phyloP scores from a whole-genome alignment of 2,113 vertebrate genomes.

The Oreamnos americanus region DNA sequence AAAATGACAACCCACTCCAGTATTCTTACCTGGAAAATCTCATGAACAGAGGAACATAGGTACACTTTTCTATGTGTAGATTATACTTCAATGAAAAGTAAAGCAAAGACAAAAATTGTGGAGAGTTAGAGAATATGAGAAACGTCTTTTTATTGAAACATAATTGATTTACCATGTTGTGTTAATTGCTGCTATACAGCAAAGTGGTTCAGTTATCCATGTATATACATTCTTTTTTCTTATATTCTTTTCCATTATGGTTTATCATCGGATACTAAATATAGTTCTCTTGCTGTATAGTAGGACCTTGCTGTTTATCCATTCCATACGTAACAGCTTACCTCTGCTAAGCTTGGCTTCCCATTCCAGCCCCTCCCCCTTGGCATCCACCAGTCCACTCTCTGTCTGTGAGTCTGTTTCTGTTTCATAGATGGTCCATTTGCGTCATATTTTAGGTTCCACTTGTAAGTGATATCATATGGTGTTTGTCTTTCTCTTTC shows the following conservation, averaged over 20 bases:
- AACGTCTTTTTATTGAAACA: neutral
- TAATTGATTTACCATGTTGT: neutral
- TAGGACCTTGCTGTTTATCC: neutral
- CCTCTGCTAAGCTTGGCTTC: neutral
- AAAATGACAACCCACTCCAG: neutral
- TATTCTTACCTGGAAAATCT: neutral
- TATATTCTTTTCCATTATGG: neutral
- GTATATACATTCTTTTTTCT: neutral
- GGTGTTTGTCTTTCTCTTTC: neutral
- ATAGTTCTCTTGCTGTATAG: neutral
- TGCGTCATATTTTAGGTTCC: neutral
- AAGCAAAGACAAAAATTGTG: neutral
- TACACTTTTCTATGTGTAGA: neutral
- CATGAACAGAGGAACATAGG: neutral
- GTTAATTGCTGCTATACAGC: neutral
- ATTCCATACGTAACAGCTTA: neutral
- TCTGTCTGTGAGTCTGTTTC: neutral
- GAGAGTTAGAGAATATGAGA: neutral
- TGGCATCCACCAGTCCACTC: neutral
- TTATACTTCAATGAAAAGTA: neutral
- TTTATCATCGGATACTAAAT: neutral
- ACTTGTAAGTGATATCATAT: neutral
- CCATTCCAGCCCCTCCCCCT: neutral
- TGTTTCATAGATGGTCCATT: neutral
- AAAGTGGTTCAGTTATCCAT: neutral